A percentile compares a stretch with the other conserved stretches of the same genome.
Evolutionary conservation across 2,888 invertebrate genomes (phyloP).

Genomic region (Microctonus aethiopoides): DNA sequence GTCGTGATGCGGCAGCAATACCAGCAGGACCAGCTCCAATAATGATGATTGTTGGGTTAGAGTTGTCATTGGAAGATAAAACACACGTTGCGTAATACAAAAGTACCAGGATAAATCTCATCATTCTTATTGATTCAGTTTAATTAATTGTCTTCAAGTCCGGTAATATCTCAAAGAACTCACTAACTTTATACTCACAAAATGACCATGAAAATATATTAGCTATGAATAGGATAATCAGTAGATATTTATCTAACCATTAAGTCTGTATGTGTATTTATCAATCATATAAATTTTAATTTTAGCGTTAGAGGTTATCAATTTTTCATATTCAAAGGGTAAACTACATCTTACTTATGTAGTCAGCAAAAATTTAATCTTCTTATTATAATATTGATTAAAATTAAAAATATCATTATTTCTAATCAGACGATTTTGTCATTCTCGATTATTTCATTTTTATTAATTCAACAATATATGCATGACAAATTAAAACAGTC

Average conservation of each 20-base stretch:
- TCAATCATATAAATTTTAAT: background rate
- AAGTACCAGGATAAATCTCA: conserved; percentile 11
- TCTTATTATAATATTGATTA: no score
- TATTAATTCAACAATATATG: no score
- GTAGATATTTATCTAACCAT: conserved; percentile 10
- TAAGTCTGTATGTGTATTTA: conserved; percentile 27
- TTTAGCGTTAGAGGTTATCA: background rate
- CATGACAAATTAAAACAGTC: no score
- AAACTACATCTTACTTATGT: background rate
- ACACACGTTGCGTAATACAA: conserved; percentile 15
- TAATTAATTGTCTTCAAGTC: background rate
- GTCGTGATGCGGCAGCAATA: conserved; percentile 68
- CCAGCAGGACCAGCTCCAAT: conserved; percentile 68
- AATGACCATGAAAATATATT: background rate
- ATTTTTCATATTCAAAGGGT: background rate
- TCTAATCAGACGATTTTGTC: no score
- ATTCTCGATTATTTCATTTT: no score
- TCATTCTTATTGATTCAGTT: background rate
- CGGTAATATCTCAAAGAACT: background rate
- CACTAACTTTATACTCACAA: background rate
- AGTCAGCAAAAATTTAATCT: background rate
- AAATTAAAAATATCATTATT: no score
- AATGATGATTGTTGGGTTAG: conserved; percentile 64
- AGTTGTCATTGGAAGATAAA: background rate
- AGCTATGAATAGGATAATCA: background rate